Evolutionary conservation across 2,888 invertebrate genomes (phyloP).

Genomic region (Resseliella maxima): DNA sequence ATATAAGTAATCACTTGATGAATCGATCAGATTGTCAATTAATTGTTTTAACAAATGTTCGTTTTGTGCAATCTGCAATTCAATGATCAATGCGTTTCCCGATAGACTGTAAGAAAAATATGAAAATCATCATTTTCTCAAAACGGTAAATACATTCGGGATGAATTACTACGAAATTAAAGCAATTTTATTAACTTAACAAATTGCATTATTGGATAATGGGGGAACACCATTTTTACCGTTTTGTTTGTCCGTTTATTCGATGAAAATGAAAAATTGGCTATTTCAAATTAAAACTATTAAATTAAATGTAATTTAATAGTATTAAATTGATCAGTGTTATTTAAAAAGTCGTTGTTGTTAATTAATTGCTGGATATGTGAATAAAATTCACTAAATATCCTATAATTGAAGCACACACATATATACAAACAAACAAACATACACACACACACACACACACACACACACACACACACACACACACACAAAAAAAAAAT

Average conservation of each 20-base stretch:
- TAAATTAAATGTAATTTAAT: too few relatives aligned
- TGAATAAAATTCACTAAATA: neutral
- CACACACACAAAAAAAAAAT: too few relatives aligned
- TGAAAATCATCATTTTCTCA: neutral
- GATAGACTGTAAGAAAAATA: neutral
- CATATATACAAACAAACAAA: too few relatives aligned
- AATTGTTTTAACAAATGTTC: neutral
- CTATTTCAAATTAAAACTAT: too few relatives aligned
- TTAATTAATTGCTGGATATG: neutral
- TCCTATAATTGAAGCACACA: too few relatives aligned
- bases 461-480: too few relatives aligned
- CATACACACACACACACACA: too few relatives aligned
- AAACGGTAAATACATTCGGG: neutral
- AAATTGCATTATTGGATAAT: too few relatives aligned
- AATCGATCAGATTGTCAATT: constrained; percentile 17
- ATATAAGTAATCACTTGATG: neutral
- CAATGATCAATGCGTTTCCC: neutral
- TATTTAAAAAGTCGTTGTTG: constrained; percentile 7
- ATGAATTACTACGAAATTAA: neutral
- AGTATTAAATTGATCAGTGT: neutral
- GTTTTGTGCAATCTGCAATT: neutral
- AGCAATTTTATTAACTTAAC: neutral
- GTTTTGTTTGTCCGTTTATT: too few relatives aligned
- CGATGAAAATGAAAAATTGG: too few relatives aligned
- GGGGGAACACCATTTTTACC: too few relatives aligned